These are phyloP conservation scores for Ranitomeya variabilis DNA, from an alignment of 2,113 vertebrate species.

Conservation along the genomic window DNA sequence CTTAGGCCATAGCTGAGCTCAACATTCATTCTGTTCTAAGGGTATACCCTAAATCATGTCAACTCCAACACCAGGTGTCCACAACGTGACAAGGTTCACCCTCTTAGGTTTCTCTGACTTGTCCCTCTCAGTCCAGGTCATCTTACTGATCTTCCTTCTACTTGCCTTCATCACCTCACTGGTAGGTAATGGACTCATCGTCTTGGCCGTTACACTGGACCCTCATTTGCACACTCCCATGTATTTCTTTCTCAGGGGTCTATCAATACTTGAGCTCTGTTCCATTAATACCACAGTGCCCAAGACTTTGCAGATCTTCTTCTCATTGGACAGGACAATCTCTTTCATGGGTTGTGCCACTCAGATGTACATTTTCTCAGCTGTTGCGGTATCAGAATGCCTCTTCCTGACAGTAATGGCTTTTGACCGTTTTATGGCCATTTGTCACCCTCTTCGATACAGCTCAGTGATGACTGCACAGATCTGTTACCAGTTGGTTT, in stretches of 20 bases:
- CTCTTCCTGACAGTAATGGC: constrained; percentile 10
- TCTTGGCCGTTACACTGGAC: background rate
- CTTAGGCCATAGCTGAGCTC: too few relatives aligned
- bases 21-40: too few relatives aligned
- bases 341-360: background rate
- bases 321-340: background rate
- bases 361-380: constrained; percentile 9
- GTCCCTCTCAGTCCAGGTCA: background rate
- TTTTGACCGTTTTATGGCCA: constrained; percentile 25
- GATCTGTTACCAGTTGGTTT: background rate
- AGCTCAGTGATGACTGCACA: background rate
- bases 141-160: background rate
- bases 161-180: background rate
- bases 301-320: background rate
- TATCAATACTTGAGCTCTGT: constrained; percentile 15
- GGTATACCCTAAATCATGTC: too few relatives aligned
- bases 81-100: background rate
- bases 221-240: constrained; percentile 30
- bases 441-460: constrained; percentile 22
- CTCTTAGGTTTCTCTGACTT: background rate
- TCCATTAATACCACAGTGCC: background rate
- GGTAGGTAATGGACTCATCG: constrained; percentile 19
- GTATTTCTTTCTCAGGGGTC: constrained; percentile 32
- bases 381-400: background rate
- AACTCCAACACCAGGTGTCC: too few relatives aligned